Conservation (phyloP, 2,888 invertebrate species). For the Sepiola atlantica region DNA sequence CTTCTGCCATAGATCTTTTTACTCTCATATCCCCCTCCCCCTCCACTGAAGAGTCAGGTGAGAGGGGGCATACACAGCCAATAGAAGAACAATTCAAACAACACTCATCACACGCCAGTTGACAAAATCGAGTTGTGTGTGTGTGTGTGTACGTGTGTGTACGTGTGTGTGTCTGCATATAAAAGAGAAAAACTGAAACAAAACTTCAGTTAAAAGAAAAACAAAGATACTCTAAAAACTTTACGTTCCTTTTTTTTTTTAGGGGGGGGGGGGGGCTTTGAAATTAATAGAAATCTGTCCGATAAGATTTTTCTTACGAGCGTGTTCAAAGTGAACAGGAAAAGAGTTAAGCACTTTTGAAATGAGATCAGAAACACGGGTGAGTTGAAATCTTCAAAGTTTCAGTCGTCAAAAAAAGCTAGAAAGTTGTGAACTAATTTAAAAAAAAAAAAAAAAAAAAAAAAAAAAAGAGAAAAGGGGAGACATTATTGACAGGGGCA, state of each 20-base stretch:
- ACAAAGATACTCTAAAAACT: neutral
- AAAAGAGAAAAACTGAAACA: neutral
- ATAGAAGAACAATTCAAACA: constrained; percentile 21
- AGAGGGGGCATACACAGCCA: neutral
- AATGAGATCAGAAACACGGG: neutral
- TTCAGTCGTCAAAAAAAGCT: neutral
- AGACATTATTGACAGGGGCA: neutral
- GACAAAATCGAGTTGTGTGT: neutral
- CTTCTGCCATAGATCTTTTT: neutral
- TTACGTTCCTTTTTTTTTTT: neutral
- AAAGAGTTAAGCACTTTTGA: neutral
- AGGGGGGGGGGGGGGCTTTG: no score
- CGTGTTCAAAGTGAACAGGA: neutral
- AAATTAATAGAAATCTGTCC: neutral
- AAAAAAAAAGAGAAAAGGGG: neutral
- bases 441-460: neutral
- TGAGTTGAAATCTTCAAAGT: neutral
- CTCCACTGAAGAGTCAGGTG: neutral
- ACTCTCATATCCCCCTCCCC: neutral
- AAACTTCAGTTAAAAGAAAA: neutral
- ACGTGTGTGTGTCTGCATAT: neutral
- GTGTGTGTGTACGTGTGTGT: neutral
- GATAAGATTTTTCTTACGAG: neutral
- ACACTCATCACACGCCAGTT: constrained; percentile 15
- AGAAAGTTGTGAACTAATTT: neutral